Evolutionary conservation across 2,113 vertebrate genomes (phyloP), one percentile per base, ranked within the genome.

Genomic region (Nibea albiflora): DNA sequence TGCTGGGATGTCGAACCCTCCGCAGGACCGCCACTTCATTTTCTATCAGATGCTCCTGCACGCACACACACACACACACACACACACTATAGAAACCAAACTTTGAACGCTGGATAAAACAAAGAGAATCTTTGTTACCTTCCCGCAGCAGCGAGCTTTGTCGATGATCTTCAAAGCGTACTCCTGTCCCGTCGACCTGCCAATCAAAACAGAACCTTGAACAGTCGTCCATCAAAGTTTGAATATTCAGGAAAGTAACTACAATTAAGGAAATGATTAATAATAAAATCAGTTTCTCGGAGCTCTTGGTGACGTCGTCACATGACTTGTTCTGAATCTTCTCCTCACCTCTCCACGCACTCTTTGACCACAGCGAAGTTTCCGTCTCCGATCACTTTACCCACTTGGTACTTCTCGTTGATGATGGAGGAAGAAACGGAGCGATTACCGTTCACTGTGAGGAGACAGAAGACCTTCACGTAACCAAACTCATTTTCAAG

Each of bases 351-450:
- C 93, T 99, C 97, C 83, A 97, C 70, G 3, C 98, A 99, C 84
- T 99, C 98, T 88, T 99, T 98, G 24, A 99, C 98, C 2, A 99
- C 97, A 0, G 98, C 98, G 31, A 99, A 99, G 93, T 99, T 99
- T 28, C 98, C 98, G 5, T 99, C 98, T 11, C 98, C 98, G 26
- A 99, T 99, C 82, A 99, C 96, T 90, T 99, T 99, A 0, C 98
- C 98, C 3, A 99, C 96, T 89, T 95, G 95, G 78, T 99, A 99
- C 79, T 99, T 99, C 47, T 98, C 97, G 16, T 96, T 96, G 89
- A 99, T 98, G 85, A 95, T 85, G 10, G 96, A 95, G 11, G 97
- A 95, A 17, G 96, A 96, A 77, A 95, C 94, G 26, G 91, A 95
- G 46, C 95, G 96, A 90, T 97, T 98, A 65, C 98, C 98, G 87